Evolutionary conservation across 1,140 invertebrate species (phyloP), one percentile per base, ranked within the genome.

Genomic region (Eumaeus atala): DNA sequence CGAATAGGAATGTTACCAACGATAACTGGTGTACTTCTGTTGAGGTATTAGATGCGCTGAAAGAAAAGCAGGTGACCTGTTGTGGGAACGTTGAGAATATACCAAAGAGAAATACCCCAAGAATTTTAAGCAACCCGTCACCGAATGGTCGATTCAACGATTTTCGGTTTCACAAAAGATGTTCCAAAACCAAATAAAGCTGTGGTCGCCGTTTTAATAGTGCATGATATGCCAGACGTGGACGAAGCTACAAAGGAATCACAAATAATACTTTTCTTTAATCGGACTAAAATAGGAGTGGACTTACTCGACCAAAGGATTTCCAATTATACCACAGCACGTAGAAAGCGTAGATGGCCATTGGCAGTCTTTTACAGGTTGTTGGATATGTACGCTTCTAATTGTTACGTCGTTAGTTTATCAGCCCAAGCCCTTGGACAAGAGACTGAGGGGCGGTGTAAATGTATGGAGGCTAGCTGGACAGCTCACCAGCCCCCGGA

Each of bases 151-250:
- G 1, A 38, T 38, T 38, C 37, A 38, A 38, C 37, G 37, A 3
- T 47, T 47, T 47, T 18, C 10, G 44, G 44, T 47, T 47, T 47
- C 17, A 47, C 44, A 47, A 47, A 47, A 47, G 44, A 47, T 18
- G 44, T 47, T 1, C 44, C 44, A 47, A 47, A 18, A 9, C 17
- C 1, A 5, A 47, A 47, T 18, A 47, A 47, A 47, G n/a, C 44
- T 2, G 44, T 47, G 2, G 6, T 47, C 10, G 16, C 44, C 16
- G 1, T 47, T 4, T 47, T 12, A 16, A 47, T 4, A 7, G 16
- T 47, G 44, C 44, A 47, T 18, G 5, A 47, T 18, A 47, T 9
- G 44, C 1, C 44, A 1, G 10, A 47, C 10, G 10, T 47, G 1
- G 44, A 16, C 17, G 44, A 47, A 47, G 44, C 44, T 47, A 47